Evolutionary conservation across 2,888 invertebrate genomes (phyloP).

Genomic region (Drosophila neutralis): DNA sequence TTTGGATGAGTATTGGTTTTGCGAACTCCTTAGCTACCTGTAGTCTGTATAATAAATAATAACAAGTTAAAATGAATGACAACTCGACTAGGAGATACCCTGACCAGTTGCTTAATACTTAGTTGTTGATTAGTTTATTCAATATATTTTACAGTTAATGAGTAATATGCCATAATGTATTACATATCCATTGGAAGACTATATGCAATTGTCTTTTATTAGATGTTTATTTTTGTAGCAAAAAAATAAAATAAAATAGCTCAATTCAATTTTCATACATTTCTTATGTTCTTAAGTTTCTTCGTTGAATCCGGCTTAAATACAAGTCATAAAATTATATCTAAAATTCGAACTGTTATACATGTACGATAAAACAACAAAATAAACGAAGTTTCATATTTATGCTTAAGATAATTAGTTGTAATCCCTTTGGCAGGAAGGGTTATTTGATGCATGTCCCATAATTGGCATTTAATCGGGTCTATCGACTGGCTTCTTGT

Average conservation of each 20-base stretch:
- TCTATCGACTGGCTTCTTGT: slow-evolving; percentile 58
- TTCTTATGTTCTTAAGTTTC: slow-evolving; percentile 35
- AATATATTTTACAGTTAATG: not conserved
- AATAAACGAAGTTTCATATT: not conserved
- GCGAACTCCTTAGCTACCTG: not conserved
- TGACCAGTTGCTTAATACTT: not conserved
- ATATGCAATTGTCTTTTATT: too few species aligned
- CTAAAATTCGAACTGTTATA: slow-evolving; percentile 6
- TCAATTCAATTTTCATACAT: not conserved
- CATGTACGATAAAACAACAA: not conserved
- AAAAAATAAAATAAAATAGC: slow-evolving; percentile 9
- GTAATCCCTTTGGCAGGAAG: slow-evolving; percentile 12
- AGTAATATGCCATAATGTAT: not conserved
- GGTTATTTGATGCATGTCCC: slow-evolving; percentile 4
- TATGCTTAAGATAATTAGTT: slow-evolving; percentile 2
- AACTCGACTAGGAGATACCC: not conserved
- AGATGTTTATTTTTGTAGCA: slow-evolving; percentile 18
- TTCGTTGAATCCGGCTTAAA: slow-evolving; percentile 2
- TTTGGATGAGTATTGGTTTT: not conserved
- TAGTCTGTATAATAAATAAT: not conserved
- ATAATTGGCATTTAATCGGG: slow-evolving; percentile 11
- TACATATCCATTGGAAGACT: not conserved
- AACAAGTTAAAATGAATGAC: not conserved
- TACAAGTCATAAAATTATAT: not conserved
- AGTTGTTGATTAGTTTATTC: not conserved